Base-by-base conservation (phyloP, 2,888 invertebrate species). In the Parnassius apollo region DNA sequence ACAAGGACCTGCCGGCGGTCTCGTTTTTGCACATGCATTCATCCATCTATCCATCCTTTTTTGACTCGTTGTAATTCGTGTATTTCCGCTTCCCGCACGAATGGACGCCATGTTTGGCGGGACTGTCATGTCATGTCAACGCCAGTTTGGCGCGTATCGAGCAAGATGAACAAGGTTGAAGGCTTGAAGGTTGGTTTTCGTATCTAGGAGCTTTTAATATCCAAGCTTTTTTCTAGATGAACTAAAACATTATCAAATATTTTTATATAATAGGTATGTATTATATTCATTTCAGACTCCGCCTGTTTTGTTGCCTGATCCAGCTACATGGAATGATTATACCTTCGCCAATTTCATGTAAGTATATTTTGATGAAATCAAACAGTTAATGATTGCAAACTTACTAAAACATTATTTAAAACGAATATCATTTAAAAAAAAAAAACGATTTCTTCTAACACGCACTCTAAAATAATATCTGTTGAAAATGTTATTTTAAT, bases 11-110 rank as follows among this genome's bases (percentile, higher is more conserved):
- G 83, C 86, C 82, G 75, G 72, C 85, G 71, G 83, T 91, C 90
- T 81, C 88, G 80, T 88, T 91, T 86, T 85, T 81, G 81, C 90
- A 79, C 85, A 75, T 67, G 80, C 77, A 71, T 68, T 74, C 74
- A 71, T 35, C 35, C 79, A 85, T 83, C 80, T 79, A 82, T 82
- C 82, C 84, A 84, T 88, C 86, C 88, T 85, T 82, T 59, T 88
- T 83, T 83, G 83, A 75, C 82, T 91, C 90, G 91, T 86, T 78
- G 74, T 83, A 83, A 81, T 84, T 91, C 91, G 91, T 88, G 85
- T 85, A 81, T 90, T 90, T 91, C 91, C 92, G 88, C 88, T 87
- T 89, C 86, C 88, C 84, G 87, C 86, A 86, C 88, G 89, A 85
- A 74, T 72, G 83, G 85, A 87, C 76, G 92, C 92, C 92, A 92